These are phyloP conservation scores for Tupaia chinensis DNA, from an alignment of 2,113 vertebrate genomes.

Conservation along the genomic window DNA sequence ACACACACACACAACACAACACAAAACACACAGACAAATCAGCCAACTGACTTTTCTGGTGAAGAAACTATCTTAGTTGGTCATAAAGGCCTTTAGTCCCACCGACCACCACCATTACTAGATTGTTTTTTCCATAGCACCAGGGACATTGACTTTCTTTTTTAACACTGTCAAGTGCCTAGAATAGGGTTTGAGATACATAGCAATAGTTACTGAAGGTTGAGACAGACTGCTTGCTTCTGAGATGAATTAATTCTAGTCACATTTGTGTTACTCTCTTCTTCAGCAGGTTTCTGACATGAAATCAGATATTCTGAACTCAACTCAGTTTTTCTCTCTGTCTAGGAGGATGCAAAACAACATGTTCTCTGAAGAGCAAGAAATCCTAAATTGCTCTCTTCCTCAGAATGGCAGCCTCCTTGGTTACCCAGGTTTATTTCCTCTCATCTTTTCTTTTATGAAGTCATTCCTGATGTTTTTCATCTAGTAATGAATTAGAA, in stretches of 20 bases:
- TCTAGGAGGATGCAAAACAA: constrained; percentile 16
- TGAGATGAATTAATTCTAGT: not conserved
- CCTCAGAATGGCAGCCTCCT: not conserved
- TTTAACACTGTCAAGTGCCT: not conserved
- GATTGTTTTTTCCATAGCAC: not conserved
- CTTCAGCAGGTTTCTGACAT: not conserved
- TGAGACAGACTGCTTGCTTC: not conserved
- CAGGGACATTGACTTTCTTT: not conserved
- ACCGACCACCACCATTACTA: not conserved
- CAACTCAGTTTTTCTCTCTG: not conserved
- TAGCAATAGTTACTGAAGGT: not conserved
- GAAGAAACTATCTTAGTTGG: not conserved
- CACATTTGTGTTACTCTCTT: not conserved
- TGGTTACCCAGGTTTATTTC: not conserved
- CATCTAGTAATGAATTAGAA: not conserved
- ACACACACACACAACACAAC: too few relatives aligned
- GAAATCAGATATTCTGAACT: constrained; percentile 20
- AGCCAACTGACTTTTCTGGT: not conserved
- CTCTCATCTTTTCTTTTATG: not conserved
- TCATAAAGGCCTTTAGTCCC: not conserved
- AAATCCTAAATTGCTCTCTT: not conserved
- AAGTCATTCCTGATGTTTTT: not conserved
- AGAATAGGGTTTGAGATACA: not conserved
- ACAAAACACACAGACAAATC: not conserved
- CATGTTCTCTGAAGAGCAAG: not conserved